A percentile compares a stretch with the other conserved stretches of the same genome.
Evolutionary conservation across 1,140 invertebrate genomes (phyloP).

Genomic region (Anadara kagoshimensis): DNA sequence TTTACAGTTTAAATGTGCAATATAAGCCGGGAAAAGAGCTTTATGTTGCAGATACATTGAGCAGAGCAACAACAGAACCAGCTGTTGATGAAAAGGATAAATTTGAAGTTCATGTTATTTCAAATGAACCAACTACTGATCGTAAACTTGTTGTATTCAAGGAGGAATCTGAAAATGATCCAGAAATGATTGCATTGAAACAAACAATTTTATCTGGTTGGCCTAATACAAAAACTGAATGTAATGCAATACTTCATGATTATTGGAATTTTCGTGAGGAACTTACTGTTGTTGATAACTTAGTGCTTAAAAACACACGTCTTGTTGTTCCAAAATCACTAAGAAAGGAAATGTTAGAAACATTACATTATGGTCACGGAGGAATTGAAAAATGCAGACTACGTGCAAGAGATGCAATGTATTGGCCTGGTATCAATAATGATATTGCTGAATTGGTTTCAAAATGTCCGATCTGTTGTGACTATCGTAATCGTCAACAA

Average conservation of each 20-base stretch:
- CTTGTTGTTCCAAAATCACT: slow-evolving; percentile 18
- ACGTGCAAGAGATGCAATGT: slow-evolving; percentile 41
- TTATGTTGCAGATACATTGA: slow-evolving; percentile 66
- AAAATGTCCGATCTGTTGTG: slow-evolving; percentile 12
- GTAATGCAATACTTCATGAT: neutral
- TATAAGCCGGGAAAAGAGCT: slow-evolving; percentile 70
- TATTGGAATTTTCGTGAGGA: slow-evolving; percentile 39
- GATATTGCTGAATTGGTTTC: slow-evolving; percentile 35
- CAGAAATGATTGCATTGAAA: slow-evolving; percentile 11
- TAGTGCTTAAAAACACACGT: slow-evolving; percentile 28
- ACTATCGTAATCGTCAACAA: slow-evolving; percentile 2
- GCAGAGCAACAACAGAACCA: slow-evolving; percentile 27
- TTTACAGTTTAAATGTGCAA: slow-evolving; percentile 69
- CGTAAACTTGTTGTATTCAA: neutral
- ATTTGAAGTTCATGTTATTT: neutral
- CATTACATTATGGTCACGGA: slow-evolving; percentile 20
- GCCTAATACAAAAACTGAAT: slow-evolving; percentile 14
- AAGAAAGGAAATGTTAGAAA: slow-evolving; percentile 16
- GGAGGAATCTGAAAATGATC: neutral
- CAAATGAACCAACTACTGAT: slow-evolving; percentile 7
- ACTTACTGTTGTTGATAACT: slow-evolving; percentile 28
- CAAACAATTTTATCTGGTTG: slow-evolving; percentile 25
- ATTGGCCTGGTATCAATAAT: slow-evolving; percentile 43
- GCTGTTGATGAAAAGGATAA: neutral
- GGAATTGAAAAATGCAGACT: slow-evolving; percentile 27